Evolutionary conservation across 2,113 vertebrate species (phyloP), one percentile per base, ranked within the genome.

Genomic region (Prunella himalayana): DNA sequence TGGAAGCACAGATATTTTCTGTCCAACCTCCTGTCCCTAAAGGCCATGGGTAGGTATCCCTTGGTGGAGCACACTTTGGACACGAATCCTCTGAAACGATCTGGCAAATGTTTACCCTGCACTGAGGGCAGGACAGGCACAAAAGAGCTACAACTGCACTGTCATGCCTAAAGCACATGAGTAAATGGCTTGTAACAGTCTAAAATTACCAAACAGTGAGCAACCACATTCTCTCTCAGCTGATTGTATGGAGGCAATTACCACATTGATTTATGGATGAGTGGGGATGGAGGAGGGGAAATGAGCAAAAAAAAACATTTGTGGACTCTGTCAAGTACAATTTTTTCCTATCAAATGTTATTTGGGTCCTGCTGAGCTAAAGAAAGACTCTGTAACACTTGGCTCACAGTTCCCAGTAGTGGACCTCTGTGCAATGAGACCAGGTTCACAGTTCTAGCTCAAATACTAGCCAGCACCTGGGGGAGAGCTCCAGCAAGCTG

Each of bases 231-330:
- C 70, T 91, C 42, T 64, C 33, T 85, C 78, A 84, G 50, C 15
- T 42, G 90, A 14, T 41, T 88, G 61, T 66, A 51, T 57, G 60
- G 23, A 80, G 53, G 79, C 72, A 92, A 89, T 60, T 94, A 82
- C 87, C 31, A 49, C 39, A 71, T 4, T 72, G 59, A 61, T 78
- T 72, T 70, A 54, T 50, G 65, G 78, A 78, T 10, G 24, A 95
- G 24, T 44, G 37, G 47, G 10, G 63, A 54, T 54, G 63, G 37
- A 94, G 53, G 61, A 71, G 12, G 51, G 76, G 31, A 90, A 94
- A 86, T 27, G 41, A 85, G 65, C 7, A 68, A 83, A 92, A 88
- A 35, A n/a, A 1, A 2, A 30, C 47, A 18, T 31, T 51, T 35
- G 25, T 56, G 57, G 27, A 69, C 42, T 76, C 16, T 33, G 47